phyloP scores from a whole-genome alignment of 2,888 invertebrate species.

The Megaustenia siamemsis region DNA sequence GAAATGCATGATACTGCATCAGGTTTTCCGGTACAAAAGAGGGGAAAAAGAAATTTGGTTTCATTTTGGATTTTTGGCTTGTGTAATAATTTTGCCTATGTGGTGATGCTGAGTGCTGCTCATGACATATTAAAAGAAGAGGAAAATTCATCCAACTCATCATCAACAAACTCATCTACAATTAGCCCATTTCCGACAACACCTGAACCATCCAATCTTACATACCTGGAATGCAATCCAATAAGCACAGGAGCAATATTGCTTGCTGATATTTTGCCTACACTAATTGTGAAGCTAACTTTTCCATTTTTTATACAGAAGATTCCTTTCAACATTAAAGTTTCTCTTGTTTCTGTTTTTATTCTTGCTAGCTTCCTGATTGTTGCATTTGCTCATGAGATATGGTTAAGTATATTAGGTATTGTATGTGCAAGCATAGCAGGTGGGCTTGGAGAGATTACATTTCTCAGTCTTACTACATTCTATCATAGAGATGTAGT shows the following conservation, averaged over 20 bases:
- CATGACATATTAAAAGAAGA: constrained; percentile 85
- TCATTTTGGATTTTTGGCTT: constrained; percentile 86
- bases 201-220: constrained; percentile 15
- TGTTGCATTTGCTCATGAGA: constrained; percentile 85
- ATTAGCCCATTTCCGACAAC: constrained; percentile 32
- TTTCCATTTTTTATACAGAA: constrained; percentile 84
- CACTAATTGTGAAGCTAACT: constrained; percentile 85
- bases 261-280: constrained; percentile 89
- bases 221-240: constrained; percentile 83
- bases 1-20: constrained; percentile 60
- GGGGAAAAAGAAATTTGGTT: constrained; percentile 26
- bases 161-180: constrained; percentile 40
- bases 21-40: constrained; percentile 20
- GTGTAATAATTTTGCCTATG: constrained; percentile 92
- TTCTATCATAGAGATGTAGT: constrained; percentile 87
- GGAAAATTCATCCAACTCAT: constrained; percentile 47
- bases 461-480: constrained; percentile 87
- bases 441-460: constrained; percentile 90
- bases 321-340: constrained; percentile 83
- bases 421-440: constrained; percentile 88
- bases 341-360: constrained; percentile 83
- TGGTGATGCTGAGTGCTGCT: constrained; percentile 91
- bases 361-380: constrained; percentile 85
- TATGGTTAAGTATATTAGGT: constrained; percentile 85
- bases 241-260: constrained; percentile 89